phyloP scores from a whole-genome alignment of 2,797 vertebrate genomes.

The Clarias pachynema region DNA sequence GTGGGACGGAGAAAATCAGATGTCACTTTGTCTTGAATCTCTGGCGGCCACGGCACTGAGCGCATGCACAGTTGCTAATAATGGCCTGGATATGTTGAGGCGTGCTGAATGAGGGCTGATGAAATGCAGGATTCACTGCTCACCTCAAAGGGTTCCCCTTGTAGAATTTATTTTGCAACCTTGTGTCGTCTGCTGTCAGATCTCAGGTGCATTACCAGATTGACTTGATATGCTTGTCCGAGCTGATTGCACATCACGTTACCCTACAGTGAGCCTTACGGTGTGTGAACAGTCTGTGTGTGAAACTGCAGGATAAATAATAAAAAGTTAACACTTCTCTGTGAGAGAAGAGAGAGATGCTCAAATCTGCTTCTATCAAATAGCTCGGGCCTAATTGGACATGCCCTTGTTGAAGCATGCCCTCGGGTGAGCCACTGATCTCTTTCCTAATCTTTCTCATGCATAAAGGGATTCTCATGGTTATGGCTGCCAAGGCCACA shows the following conservation, averaged over 20 bases:
- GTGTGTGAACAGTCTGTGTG: conserved; percentile 12
- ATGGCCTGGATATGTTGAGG: conserved; percentile 1
- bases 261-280: not conserved
- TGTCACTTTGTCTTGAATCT: conserved; percentile 28
- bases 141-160: conserved; percentile 2
- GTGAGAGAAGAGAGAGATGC: conserved; percentile 2
- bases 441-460: conserved; percentile 45
- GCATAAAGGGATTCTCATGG: conserved; percentile 28
- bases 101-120: conserved; percentile 3
- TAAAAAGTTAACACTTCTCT: conserved; percentile 13
- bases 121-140: conserved; percentile 1
- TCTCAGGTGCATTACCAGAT: conserved; percentile 21
- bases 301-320: conserved; percentile 14
- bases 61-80: not conserved
- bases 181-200: conserved; percentile 21
- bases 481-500: conserved; percentile 37
- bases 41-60: not conserved
- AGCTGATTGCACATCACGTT: conserved; percentile 20
- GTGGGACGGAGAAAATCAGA: conserved; percentile 33
- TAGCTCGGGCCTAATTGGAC: conserved; percentile 40
- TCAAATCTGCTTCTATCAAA: not conserved
- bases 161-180: conserved; percentile 16
- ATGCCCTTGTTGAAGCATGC: conserved; percentile 33
- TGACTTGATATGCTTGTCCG: conserved; percentile 29
- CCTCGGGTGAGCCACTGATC: conserved; percentile 29